Base-by-base conservation (phyloP, 2,888 invertebrate genomes). In the Acleris cristana region DNA sequence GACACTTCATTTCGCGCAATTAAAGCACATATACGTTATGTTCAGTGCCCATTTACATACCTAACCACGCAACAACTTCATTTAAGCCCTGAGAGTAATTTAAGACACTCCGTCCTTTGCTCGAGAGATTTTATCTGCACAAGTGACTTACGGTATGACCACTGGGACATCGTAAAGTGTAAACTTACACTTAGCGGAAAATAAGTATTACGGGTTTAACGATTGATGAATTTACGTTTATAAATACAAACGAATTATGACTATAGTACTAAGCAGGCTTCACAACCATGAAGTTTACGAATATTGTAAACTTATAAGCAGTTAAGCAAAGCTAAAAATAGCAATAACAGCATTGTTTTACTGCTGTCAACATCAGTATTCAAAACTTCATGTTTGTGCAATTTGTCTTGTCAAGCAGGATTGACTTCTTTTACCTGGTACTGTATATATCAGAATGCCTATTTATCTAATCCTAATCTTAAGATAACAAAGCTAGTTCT, bases 61-160 rank as follows among this genome's bases (percentile, higher is more conserved):
- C 59, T 67, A 64, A 70, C 72, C 62, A 73, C 72, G 69, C 70
- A 71, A 78, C 70, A 65, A 65, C 79, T 79, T 76, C 73, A 77
- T 79, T 71, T 71, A 59, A 51, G 64, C 72, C 73, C 73, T 72
- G 72, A 72, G 70, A 70, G 69, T 67, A 68, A 74, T 70, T 74
- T 71, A 76, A 48, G 67, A 70, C 71, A 62, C 68, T 67, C 72
- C 72, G 66, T 69, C 69, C 58, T 57, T 57, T 23, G n/a, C 65
- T 44, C 23, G 30, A 21, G 56, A 61, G 66, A 62, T 66, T 34
- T 62, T 63, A 67, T 67, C 62, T 62, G 48, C 8, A 45, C 34
- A 67, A 30, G 52, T 67, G 54, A 67, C 51, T 63, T 63, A 67
- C 53, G 57, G 48, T 58, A 57, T 62, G 61, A 62, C 52, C 56